These are phyloP conservation scores for Cecidostiba fungosa DNA, from an alignment of 2,888 invertebrate genomes.

Conservation along the genomic window DNA sequence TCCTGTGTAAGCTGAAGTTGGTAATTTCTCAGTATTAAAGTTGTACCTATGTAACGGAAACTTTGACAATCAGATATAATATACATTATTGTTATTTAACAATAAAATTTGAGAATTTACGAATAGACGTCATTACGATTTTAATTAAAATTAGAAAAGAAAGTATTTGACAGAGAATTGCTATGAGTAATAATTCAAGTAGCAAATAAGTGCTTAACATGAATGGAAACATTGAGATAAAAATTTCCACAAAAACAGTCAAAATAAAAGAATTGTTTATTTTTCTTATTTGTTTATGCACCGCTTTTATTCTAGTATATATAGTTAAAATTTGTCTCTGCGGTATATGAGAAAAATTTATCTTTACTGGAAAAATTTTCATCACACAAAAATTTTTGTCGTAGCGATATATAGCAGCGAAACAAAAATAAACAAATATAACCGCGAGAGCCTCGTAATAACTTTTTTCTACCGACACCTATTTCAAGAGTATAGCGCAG, in stretches of 20 bases:
- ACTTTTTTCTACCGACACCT: slow-evolving; percentile 9
- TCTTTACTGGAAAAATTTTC: background rate
- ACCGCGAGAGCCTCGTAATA: background rate
- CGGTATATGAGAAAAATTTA: background rate
- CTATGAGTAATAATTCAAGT: no score
- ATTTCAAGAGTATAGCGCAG: slow-evolving; percentile 27
- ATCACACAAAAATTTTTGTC: background rate
- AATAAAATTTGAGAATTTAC: background rate
- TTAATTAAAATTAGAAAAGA: background rate
- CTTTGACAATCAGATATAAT: background rate
- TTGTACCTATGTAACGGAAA: background rate
- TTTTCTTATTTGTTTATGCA: background rate
- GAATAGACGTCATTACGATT: no score
- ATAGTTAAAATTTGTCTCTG: slow-evolving; percentile 14
- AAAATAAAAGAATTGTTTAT: no score
- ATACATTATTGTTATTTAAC: background rate
- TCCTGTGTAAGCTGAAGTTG: background rate
- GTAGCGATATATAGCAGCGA: background rate
- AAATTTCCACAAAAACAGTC: no score
- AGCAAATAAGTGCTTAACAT: no score
- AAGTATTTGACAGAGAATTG: no score
- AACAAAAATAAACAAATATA: slow-evolving; percentile 19
- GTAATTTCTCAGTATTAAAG: slow-evolving; percentile 10
- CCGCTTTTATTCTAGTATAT: background rate
- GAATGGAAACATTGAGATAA: no score